These are phyloP conservation scores for Percopsis transmontana DNA, from an alignment of 2,113 vertebrate species.

Conservation along the genomic window DNA sequence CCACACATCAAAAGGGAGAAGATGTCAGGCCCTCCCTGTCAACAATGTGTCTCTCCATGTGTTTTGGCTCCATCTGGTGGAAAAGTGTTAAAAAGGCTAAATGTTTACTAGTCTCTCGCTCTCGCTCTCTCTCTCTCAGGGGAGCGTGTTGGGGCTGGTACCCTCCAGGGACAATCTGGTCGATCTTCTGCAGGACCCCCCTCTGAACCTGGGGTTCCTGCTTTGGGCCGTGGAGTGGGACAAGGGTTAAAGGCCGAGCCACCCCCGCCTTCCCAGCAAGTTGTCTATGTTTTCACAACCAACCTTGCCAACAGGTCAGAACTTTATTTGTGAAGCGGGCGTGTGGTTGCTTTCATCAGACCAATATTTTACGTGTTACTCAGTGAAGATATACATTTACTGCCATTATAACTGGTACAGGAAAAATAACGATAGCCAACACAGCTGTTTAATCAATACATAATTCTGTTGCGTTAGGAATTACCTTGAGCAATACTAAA, in stretches of 20 bases:
- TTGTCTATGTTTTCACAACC: slow-evolving; percentile 96
- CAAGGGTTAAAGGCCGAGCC: slow-evolving; percentile 77
- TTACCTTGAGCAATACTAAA: too few species aligned
- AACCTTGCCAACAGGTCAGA: slow-evolving; percentile 95
- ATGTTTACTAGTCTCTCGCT: not conserved
- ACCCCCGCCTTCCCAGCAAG: slow-evolving; percentile 82
- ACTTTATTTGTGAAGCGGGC: not conserved
- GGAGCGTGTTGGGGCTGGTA: slow-evolving; percentile 81
- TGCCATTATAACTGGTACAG: too few species aligned
- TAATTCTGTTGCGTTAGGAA: too few species aligned
- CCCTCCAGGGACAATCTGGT: slow-evolving; percentile 83
- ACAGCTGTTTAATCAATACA: too few species aligned
- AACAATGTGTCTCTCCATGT: slow-evolving; percentile 25
- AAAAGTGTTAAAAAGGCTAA: not conserved
- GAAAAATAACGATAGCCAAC: too few species aligned
- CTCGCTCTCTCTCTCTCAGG: slow-evolving; percentile 70
- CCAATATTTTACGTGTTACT: not conserved
- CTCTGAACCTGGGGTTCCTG: slow-evolving; percentile 74
- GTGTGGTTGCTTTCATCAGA: not conserved
- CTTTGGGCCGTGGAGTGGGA: slow-evolving; percentile 69
- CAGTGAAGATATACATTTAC: too few species aligned
- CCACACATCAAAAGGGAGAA: slow-evolving; percentile 20
- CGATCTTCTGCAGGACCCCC: slow-evolving; percentile 79
- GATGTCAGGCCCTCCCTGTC: not conserved
- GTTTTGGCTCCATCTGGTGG: slow-evolving; percentile 70